A percentile compares a stretch with the other conserved stretches of the same genome.
Evolutionary conservation across 2,113 vertebrate species (phyloP).

Genomic region (Chinchilla lanigera): DNA sequence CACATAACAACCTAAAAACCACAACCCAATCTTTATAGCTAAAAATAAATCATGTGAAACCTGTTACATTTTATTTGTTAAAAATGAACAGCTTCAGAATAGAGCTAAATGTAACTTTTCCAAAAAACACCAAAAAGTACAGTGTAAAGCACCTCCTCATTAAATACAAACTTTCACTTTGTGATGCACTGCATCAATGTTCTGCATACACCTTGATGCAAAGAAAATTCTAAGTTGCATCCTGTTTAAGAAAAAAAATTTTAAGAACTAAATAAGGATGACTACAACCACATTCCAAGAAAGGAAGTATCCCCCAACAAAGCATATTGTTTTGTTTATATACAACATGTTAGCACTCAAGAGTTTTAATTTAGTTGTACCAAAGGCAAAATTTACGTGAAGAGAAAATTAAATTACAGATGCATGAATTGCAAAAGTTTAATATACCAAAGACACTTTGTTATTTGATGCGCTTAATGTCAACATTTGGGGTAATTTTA

Average conservation of each 20-base stretch:
- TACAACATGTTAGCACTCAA: slow-evolving; percentile 78
- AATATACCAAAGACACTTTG: slow-evolving; percentile 79
- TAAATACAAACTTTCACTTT: slow-evolving; percentile 89
- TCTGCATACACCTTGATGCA: slow-evolving; percentile 89
- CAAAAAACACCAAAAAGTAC: slow-evolving; percentile 90
- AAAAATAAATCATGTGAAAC: slow-evolving; percentile 83
- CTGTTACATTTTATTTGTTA: slow-evolving; percentile 88
- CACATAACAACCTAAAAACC: slow-evolving; percentile 62
- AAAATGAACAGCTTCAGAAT: slow-evolving; percentile 88
- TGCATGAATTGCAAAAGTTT: slow-evolving; percentile 75
- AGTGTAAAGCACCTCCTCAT: slow-evolving; percentile 89
- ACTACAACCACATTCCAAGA: slow-evolving; percentile 79
- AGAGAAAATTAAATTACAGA: slow-evolving; percentile 83
- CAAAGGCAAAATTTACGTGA: slow-evolving; percentile 82
- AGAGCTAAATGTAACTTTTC: slow-evolving; percentile 89
- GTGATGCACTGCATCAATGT: slow-evolving; percentile 91
- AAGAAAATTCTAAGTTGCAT: slow-evolving; percentile 86
- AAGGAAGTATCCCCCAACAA: slow-evolving; percentile 69
- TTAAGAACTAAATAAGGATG: slow-evolving; percentile 83
- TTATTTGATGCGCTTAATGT: slow-evolving; percentile 71
- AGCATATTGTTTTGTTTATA: slow-evolving; percentile 73
- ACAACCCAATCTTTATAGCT: slow-evolving; percentile 68
- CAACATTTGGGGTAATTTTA: slow-evolving; percentile 69
- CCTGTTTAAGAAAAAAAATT: slow-evolving; percentile 76
- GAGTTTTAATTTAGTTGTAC: slow-evolving; percentile 72